Percentiles rank a stretch among this genome's conserved stretches.
phyloP scores from a whole-genome alignment of 2,888 invertebrate genomes.

The Eumacrocentrus americanus region DNA sequence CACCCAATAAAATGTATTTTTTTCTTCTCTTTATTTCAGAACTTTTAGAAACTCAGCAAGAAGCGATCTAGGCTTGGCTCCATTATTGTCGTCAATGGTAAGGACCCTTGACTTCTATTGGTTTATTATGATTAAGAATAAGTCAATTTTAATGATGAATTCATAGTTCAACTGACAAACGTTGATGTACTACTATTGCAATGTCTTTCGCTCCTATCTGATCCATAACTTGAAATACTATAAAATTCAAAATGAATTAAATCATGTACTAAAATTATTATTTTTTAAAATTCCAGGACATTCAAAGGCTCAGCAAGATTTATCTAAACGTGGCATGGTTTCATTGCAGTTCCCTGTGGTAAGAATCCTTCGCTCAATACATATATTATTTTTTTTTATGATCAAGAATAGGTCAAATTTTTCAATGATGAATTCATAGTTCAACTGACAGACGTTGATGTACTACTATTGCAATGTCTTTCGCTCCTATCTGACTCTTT shows the following conservation, averaged over 20 bases:
- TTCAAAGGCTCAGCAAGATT: not conserved
- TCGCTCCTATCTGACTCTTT: slow-evolving; percentile 45
- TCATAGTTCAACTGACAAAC: slow-evolving; percentile 45
- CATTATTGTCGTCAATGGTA: not conserved
- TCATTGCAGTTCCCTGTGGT: not conserved
- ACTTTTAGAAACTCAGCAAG: not conserved
- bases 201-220: slow-evolving; percentile 46
- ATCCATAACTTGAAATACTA: too few relatives aligned
- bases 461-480: slow-evolving; percentile 37
- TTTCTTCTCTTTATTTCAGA: slow-evolving; percentile 9
- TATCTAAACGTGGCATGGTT: not conserved
- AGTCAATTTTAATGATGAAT: slow-evolving; percentile 37
- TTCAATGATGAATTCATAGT: slow-evolving; percentile 44
- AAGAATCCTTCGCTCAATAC: not conserved
- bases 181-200: slow-evolving; percentile 34
- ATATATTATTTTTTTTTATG: not conserved
- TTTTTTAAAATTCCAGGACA: not conserved
- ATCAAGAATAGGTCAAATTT: not conserved
- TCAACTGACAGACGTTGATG: slow-evolving; percentile 42
- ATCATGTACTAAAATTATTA: not conserved
- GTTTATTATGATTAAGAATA: not conserved
- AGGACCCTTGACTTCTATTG: not conserved
- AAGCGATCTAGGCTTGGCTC: not conserved
- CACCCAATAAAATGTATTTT: not conserved
- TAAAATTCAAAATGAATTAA: not conserved